Percentiles rank a stretch among this genome's conserved stretches.
phyloP scores from a whole-genome alignment of 2,797 vertebrate species.

The Muraenolepis orangiensis region DNA sequence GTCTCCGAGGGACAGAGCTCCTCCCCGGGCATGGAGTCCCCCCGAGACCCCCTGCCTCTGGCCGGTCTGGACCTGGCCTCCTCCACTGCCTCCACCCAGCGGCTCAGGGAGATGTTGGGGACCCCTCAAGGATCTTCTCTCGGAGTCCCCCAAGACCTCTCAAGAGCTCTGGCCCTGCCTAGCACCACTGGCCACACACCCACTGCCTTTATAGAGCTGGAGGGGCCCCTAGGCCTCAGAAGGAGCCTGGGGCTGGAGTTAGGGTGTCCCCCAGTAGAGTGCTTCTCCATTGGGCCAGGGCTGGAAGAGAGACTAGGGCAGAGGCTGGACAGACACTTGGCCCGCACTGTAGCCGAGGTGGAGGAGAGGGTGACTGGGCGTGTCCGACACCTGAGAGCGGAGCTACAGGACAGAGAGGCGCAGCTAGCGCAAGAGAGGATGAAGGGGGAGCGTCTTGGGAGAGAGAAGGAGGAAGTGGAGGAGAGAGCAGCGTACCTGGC shows the following conservation, averaged over 20 bases:
- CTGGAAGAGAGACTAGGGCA: slow-evolving; percentile 65
- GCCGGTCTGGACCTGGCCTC: slow-evolving; percentile 55
- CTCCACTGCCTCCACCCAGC: slow-evolving; percentile 35
- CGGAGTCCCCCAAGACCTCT: background rate
- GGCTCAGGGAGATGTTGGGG: slow-evolving; percentile 40
- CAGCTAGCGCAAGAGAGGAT: slow-evolving; percentile 57
- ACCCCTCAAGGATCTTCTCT: background rate
- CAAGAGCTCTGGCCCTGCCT: slow-evolving; percentile 36
- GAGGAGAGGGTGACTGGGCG: slow-evolving; percentile 77
- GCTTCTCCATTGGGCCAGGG: slow-evolving; percentile 37
- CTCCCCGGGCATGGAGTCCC: slow-evolving; percentile 10
- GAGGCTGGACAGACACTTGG: slow-evolving; percentile 68
- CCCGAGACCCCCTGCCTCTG: slow-evolving; percentile 33
- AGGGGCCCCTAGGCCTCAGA: background rate
- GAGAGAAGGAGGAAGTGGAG: slow-evolving; percentile 56
- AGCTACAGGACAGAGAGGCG: slow-evolving; percentile 70
- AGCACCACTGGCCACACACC: slow-evolving; percentile 10
- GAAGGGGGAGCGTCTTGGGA: slow-evolving; percentile 32
- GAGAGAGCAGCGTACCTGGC: slow-evolving; percentile 45
- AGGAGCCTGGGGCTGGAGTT: slow-evolving; percentile 29
- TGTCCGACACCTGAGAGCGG: slow-evolving; percentile 69
- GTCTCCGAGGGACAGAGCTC: slow-evolving; percentile 20
- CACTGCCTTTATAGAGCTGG: background rate
- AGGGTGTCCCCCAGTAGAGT: background rate
- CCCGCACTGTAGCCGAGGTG: slow-evolving; percentile 71